phyloP scores from a whole-genome alignment of 2,797 vertebrate species.

The Lepus townsendii region DNA sequence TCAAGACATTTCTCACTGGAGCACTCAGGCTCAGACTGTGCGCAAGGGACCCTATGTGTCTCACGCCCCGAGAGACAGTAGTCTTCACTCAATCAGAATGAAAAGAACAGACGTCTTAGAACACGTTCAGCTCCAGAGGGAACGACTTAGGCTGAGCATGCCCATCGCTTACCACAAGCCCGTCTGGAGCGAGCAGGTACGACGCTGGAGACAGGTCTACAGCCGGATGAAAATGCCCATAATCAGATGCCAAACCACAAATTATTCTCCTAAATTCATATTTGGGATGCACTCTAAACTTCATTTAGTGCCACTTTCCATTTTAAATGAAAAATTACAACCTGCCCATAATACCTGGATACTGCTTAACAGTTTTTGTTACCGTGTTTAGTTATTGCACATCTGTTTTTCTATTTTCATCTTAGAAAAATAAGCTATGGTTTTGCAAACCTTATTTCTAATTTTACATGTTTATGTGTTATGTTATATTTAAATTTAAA shows the following conservation, averaged over 20 bases:
- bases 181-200: accelerated
- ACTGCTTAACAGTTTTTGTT: background rate
- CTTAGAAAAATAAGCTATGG: slow-evolving; percentile 2
- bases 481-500: background rate
- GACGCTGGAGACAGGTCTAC: accelerated
- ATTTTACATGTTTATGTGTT: background rate
- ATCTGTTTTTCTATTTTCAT: slow-evolving; percentile 26
- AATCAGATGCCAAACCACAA: background rate
- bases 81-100: background rate
- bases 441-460: slow-evolving; percentile 16
- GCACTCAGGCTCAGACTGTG: too few relatives aligned
- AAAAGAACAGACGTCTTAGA: background rate
- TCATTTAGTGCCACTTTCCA: background rate
- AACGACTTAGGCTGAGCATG: background rate
- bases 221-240: background rate
- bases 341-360: background rate
- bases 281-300: slow-evolving; percentile 15
- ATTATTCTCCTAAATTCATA: background rate
- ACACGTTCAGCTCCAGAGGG: background rate
- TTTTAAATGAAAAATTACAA: background rate
- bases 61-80: background rate
- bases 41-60: background rate
- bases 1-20: background rate
- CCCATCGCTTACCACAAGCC: accelerated
- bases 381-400: background rate